Evolutionary conservation across 2,888 invertebrate species (phyloP).

Genomic region (Phania funesta): DNA sequence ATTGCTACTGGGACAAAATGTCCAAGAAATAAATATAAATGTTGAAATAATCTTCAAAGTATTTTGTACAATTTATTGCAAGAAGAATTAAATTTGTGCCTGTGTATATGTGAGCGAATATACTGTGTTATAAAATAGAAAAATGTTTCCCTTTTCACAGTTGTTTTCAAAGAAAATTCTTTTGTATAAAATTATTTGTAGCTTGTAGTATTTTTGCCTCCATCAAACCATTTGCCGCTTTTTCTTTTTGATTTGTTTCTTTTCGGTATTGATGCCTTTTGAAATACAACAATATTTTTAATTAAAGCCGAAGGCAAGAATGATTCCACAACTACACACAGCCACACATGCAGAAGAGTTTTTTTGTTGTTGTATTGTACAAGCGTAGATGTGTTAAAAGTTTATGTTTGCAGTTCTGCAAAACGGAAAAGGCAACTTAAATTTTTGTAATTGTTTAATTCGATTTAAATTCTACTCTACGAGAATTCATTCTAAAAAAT

Average conservation of each 20-base stretch:
- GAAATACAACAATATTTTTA: conserved; percentile 65
- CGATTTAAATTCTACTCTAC: no score
- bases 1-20: no score
- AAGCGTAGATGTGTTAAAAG: no score
- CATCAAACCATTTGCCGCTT: neutral
- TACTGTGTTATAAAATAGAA: neutral
- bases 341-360: no score
- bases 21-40: no score
- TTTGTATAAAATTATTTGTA: conserved; percentile 34
- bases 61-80: neutral
- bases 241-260: conserved; percentile 14
- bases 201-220: neutral
- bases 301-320: conserved; percentile 66
- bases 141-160: neutral
- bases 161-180: neutral
- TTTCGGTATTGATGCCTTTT: conserved; percentile 60
- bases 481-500: no score
- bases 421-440: no score
- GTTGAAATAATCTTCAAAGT: no score
- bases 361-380: neutral
- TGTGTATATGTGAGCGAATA: neutral
- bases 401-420: no score
- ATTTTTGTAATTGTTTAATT: no score
- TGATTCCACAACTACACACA: neutral
- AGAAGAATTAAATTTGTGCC: neutral